Evolutionary conservation across 2,797 vertebrate species (phyloP).

Genomic region (Apogon hyalosoma): DNA sequence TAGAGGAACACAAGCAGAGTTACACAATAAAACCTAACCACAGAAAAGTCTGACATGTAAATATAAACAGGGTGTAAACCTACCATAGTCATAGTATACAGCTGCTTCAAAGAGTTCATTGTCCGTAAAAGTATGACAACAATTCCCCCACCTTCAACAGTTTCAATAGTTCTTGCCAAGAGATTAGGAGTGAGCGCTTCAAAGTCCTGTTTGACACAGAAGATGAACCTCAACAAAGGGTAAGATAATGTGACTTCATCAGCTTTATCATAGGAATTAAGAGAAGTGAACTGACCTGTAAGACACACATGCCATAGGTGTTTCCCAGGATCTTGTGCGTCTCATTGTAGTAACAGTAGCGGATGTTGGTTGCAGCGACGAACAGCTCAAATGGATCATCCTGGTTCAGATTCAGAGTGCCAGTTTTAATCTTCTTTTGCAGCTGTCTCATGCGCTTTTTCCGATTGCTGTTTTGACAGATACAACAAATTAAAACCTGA

Average conservation of each 20-base stretch:
- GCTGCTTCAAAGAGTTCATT: conserved; percentile 95
- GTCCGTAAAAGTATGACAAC: conserved; percentile 94
- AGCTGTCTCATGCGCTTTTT: conserved; percentile 98
- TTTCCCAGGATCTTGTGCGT: conserved; percentile 98
- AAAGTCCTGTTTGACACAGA: conserved; percentile 87
- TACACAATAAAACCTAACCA: neutral
- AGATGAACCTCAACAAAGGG: neutral
- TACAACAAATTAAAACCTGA: neutral
- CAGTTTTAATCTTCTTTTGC: conserved; percentile 97
- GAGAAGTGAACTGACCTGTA: conserved; percentile 87
- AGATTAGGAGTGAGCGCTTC: conserved; percentile 97
- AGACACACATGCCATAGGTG: conserved; percentile 96
- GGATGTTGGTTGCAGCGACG: conserved; percentile 96
- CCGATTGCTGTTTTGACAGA: conserved; percentile 85
- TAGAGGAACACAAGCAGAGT: conserved; percentile 53
- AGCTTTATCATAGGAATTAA: neutral
- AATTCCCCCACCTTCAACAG: conserved; percentile 95
- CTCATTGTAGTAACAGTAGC: conserved; percentile 99
- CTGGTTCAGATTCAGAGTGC: conserved; percentile 92
- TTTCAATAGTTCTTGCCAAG: conserved; percentile 94
- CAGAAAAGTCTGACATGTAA: neutral
- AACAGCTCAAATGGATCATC: conserved; percentile 98
- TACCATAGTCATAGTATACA: conserved; percentile 98
- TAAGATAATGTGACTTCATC: neutral
- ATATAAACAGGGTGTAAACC: neutral